phyloP scores from a whole-genome alignment of 2,888 invertebrate species.

The Pyrochroa serraticornis region DNA sequence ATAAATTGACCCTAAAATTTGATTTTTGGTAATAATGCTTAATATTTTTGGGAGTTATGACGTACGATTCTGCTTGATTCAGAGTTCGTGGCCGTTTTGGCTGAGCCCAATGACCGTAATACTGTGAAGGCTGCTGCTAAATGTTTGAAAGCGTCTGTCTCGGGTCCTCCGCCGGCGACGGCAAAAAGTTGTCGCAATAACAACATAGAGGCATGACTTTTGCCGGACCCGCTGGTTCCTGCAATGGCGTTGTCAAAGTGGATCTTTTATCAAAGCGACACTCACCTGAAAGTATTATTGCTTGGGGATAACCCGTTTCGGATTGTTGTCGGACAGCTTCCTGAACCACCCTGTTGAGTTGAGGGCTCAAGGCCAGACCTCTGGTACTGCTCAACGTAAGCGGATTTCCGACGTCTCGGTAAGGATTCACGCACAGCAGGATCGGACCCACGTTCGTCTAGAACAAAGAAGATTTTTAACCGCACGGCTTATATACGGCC shows the following conservation, averaged over 20 bases:
- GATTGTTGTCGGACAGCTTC: constrained; percentile 93
- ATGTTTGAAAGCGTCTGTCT: constrained; percentile 96
- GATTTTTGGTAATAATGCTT: background rate
- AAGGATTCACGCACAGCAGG: constrained; percentile 87
- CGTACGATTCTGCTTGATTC: constrained; percentile 92
- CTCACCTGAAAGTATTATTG: constrained; percentile 86
- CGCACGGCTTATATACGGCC: no score
- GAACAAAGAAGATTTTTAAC: constrained; percentile 42
- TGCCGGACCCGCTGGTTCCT: constrained; percentile 92
- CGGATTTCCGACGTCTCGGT: constrained; percentile 85
- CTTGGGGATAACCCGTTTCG: constrained; percentile 94
- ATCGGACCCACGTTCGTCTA: constrained; percentile 95
- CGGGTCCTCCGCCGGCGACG: constrained; percentile 91
- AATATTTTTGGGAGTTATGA: constrained; percentile 28
- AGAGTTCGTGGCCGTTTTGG: constrained; percentile 87
- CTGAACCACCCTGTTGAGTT: constrained; percentile 86
- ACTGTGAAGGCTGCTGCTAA: constrained; percentile 95
- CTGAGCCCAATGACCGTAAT: constrained; percentile 86
- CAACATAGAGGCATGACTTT: constrained; percentile 92
- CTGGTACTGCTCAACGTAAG: constrained; percentile 80
- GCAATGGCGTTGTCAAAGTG: constrained; percentile 35
- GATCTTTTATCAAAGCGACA: background rate
- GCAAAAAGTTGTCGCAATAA: constrained; percentile 89
- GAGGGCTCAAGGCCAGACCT: constrained; percentile 75
- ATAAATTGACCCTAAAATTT: constrained; percentile 86